These are phyloP conservation scores for Cybosia mesomella DNA, from an alignment of 2,888 invertebrate genomes.

Conservation along the genomic window DNA sequence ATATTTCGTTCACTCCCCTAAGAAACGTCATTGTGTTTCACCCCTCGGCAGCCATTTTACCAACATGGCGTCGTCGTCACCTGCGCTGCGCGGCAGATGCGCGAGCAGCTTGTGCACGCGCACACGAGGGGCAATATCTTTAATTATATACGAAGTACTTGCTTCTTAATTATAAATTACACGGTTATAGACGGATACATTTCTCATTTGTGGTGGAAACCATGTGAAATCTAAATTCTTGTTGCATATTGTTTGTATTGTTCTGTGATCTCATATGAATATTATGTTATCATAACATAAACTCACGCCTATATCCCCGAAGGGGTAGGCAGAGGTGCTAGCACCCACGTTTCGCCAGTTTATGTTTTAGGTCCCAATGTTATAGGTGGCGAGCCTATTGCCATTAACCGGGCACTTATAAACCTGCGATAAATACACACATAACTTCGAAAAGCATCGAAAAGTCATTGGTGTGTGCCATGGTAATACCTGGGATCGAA, in stretches of 20 bases:
- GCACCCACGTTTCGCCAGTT: no score
- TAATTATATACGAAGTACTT: constrained; percentile 28
- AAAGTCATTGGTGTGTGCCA: no score
- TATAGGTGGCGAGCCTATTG: no score
- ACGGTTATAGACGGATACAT: not conserved
- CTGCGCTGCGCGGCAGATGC: constrained; percentile 78
- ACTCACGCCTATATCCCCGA: no score
- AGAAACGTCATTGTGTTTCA: constrained; percentile 47
- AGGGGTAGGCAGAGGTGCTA: no score
- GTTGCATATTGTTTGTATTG: not conserved
- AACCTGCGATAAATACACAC: no score
- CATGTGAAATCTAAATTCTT: not conserved
- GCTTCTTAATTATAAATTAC: constrained; percentile 24
- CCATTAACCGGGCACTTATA: no score
- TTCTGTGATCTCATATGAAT: no score
- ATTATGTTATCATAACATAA: no score
- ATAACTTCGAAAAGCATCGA: no score
- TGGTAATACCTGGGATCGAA: no score
- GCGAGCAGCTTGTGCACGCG: constrained; percentile 69
- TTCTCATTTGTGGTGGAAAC: not conserved
- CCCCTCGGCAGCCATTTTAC: constrained; percentile 49
- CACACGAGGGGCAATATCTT: constrained; percentile 44
- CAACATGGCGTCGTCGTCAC: constrained; percentile 68
- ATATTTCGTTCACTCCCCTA: constrained; percentile 29
- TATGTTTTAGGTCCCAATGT: no score